Percentiles rank a stretch among this genome's conserved stretches.
Evolutionary conservation across 1,140 invertebrate species (phyloP).

Genomic region (Metopolophium dirhodum): DNA sequence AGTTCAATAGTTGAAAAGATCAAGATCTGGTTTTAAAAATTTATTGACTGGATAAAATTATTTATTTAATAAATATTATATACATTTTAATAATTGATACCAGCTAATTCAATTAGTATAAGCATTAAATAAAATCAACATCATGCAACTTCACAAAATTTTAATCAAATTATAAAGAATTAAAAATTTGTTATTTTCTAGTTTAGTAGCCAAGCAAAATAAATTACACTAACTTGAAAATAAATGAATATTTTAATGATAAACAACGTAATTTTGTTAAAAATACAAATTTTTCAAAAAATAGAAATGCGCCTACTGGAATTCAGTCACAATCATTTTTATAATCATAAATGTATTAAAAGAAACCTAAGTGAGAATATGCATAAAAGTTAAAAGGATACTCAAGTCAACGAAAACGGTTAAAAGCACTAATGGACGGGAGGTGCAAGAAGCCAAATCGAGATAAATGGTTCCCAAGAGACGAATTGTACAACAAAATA

Average conservation of each 20-base stretch:
- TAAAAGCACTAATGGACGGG: conserved; percentile 10
- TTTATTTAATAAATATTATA: background rate
- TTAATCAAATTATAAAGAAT: background rate
- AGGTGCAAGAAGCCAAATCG: conserved; percentile 53
- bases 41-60: background rate
- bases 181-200: background rate
- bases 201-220: background rate
- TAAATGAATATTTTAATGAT: background rate
- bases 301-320: background rate
- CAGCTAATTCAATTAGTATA: background rate
- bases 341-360: background rate
- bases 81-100: background rate
- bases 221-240: background rate
- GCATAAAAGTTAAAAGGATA: conserved; percentile 50
- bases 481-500: conserved; percentile 33
- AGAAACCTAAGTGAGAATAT: conserved; percentile 24
- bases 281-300: background rate
- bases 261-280: background rate
- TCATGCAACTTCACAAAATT: background rate
- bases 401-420: conserved; percentile 22
- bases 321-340: background rate
- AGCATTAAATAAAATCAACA: background rate
- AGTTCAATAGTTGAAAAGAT: too few relatives aligned
- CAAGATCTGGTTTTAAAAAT: too few relatives aligned
- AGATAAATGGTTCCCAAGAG: conserved; percentile 51